Evolutionary conservation across 1,140 invertebrate species (phyloP).

Genomic region (Trichonephila clavata): DNA sequence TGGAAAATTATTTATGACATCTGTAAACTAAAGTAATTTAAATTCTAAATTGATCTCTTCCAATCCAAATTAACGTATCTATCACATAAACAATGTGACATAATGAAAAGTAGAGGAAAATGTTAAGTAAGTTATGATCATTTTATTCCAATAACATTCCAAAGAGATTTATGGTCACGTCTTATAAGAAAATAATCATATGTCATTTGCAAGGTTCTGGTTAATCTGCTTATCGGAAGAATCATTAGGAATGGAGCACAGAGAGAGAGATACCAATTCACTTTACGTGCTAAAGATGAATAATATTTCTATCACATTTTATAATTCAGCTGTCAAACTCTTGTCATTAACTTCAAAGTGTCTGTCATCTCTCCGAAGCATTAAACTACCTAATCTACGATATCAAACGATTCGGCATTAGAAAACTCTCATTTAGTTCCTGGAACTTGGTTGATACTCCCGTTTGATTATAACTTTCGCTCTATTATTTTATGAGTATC

Average conservation of each 20-base stretch:
- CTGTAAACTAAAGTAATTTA: not conserved
- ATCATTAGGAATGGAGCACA: conserved; percentile 31
- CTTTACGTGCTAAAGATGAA: conserved; percentile 34
- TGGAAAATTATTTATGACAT: not conserved
- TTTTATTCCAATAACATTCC: conserved; percentile 15
- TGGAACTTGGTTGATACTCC: not conserved
- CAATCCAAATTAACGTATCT: not conserved
- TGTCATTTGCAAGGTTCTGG: conserved; percentile 26
- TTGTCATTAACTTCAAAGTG: conserved; percentile 45
- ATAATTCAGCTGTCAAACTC: conserved; percentile 51
- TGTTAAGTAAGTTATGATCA: not conserved
- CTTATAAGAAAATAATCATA: conserved; percentile 31
- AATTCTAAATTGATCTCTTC: not conserved
- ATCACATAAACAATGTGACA: not conserved
- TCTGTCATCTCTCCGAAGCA: conserved; percentile 14
- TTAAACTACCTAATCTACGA: conserved; percentile 31
- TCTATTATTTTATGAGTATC: not conserved
- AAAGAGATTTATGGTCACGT: not conserved
- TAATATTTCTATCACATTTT: conserved; percentile 39
- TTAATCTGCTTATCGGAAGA: conserved; percentile 54
- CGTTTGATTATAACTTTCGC: not conserved
- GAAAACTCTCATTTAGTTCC: not conserved
- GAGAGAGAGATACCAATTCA: conserved; percentile 3
- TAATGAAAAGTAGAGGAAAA: not conserved
- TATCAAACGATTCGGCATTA: not conserved